Base-by-base conservation (phyloP, 2,797 vertebrate genomes). In the Ciconia nigra region DNA sequence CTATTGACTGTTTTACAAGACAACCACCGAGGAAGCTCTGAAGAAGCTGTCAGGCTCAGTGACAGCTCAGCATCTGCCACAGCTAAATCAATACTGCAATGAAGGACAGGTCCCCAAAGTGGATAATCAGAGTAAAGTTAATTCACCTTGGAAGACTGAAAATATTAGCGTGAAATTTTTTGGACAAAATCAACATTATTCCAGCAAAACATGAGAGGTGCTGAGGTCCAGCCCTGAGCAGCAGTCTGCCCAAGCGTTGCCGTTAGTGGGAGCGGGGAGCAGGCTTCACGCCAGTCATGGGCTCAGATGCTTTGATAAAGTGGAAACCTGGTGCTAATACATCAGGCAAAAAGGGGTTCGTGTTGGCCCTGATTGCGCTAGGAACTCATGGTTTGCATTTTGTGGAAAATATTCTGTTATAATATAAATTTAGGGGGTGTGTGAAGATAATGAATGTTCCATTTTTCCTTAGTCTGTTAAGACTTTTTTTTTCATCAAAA, bases 11-110 rank as follows among this genome's bases (percentile, higher is more conserved):
- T 37, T 89, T 46, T 67, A 89, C 51, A 55, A 55, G 70, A 19
- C 72, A 65, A 1, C 20, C 59, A 10, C 65, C 8, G 5, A 90
- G 49, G 76, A 89, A 83, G 79, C 79, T 90, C 87, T 71, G 59
- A 87, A 82, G 91, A 63, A 92, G 63, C 73, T 59, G 83, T 90
- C 90, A 67, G 90, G 55, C 70, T 86, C 29, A 2, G 49, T 90
- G 93, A 89, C 90, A 96, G 88, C 89, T 95, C 83, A 89, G 86
- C 96, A 89, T 94, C 94, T 95, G 88, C 81, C 77, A 71, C 57
- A 62, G 76, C 76, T 83, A 82, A 95, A 90, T 95, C 82, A 74
- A 83, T 93, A 51, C 24, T 46, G 61, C 4, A 2, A 58, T 79
- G 89, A 87, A 74, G 87, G 94, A 74, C 74, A 78, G 76, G 46